Percentiles rank a stretch among this genome's conserved stretches.
phyloP scores from a whole-genome alignment of 2,797 vertebrate species.

The Siniperca undulata region DNA sequence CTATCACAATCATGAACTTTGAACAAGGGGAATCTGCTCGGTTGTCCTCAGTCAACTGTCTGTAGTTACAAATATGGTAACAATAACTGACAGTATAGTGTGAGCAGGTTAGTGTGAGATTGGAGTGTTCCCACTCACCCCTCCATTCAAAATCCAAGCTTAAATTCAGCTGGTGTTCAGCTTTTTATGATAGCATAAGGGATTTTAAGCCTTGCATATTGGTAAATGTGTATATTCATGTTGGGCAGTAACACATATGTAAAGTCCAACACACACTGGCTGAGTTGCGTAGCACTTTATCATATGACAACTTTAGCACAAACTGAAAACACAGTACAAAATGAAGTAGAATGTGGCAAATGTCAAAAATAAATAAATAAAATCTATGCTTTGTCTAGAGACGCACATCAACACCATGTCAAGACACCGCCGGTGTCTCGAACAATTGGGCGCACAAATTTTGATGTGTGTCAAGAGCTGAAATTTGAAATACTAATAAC shows the following conservation, averaged over 20 bases:
- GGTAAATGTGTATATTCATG: not conserved
- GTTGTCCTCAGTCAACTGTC: slow-evolving; percentile 10
- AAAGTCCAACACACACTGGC: not conserved
- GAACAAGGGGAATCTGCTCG: slow-evolving; percentile 1
- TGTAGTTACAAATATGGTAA: slow-evolving; percentile 22
- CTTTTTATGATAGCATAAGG: not conserved
- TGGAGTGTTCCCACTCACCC: not conserved
- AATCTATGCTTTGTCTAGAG: not conserved
- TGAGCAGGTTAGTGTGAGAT: slow-evolving; percentile 25
- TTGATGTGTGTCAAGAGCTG: not conserved
- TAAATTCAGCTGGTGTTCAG: not conserved
- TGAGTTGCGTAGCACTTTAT: not conserved
- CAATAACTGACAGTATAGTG: slow-evolving; percentile 33
- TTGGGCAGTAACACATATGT: not conserved
- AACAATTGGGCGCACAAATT: not conserved
- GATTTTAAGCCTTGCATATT: not conserved
- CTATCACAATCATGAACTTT: slow-evolving; percentile 32
- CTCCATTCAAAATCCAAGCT: not conserved
- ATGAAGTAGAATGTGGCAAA: not conserved
- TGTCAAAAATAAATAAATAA: no score
- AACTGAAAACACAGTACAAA: not conserved
- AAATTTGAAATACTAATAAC: not conserved
- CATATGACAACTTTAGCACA: not conserved
- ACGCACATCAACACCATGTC: not conserved
- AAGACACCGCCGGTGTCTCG: not conserved